A percentile compares a stretch with the other conserved stretches of the same genome.
Evolutionary conservation across 2,113 vertebrate species (phyloP).

Genomic region (Prunella himalayana): DNA sequence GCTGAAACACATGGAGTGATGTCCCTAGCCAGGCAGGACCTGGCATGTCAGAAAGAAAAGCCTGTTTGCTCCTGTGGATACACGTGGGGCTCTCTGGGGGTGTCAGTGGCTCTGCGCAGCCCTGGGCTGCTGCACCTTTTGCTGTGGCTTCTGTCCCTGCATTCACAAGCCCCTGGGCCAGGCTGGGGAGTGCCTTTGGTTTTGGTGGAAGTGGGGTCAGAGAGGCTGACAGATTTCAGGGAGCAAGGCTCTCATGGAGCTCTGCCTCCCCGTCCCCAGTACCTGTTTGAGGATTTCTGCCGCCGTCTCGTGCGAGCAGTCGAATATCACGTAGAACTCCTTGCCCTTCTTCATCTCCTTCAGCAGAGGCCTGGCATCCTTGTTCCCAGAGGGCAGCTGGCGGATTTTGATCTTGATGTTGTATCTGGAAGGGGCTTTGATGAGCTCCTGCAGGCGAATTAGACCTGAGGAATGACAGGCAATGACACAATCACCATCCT

Average conservation of each 20-base stretch:
- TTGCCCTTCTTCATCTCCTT: conserved; percentile 99
- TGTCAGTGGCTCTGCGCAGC: background rate
- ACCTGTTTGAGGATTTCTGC: conserved; percentile 96
- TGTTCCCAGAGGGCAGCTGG: conserved; percentile 90
- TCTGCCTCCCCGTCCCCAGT: background rate
- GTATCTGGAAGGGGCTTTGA: conserved; percentile 97
- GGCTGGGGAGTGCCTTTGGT: background rate
- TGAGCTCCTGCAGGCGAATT: conserved; percentile 96
- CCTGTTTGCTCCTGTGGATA: background rate
- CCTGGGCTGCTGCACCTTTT: background rate
- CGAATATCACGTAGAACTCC: conserved; percentile 96
- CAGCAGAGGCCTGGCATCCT: conserved; percentile 90
- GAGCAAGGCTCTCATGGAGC: background rate
- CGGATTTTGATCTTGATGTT: conserved; percentile 98
- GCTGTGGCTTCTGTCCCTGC: background rate
- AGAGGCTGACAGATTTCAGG: background rate
- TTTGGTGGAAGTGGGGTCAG: background rate
- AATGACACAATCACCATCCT: background rate
- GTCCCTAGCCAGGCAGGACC: background rate
- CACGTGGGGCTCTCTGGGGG: background rate
- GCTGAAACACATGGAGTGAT: background rate
- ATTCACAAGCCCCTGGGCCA: background rate
- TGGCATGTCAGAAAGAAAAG: background rate
- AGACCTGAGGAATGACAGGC: conserved; percentile 79
- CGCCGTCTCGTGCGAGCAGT: conserved; percentile 90